Evolutionary conservation across 2,888 invertebrate genomes (phyloP), one percentile per base, ranked within the genome.

Genomic region (Noctua janthe): DNA sequence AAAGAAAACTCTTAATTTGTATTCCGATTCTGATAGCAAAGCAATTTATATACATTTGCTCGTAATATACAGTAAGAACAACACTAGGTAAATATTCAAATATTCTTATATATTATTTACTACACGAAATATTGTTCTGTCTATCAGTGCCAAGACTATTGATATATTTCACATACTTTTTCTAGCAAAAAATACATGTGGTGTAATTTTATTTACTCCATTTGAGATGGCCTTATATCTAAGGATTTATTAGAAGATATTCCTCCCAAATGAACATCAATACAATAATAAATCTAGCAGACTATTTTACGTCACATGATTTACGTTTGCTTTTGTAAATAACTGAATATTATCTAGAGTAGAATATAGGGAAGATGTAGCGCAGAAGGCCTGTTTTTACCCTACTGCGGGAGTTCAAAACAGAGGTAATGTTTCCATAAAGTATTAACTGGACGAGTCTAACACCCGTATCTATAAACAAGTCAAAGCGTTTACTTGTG

Each of bases 221-320:
- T 79, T 80, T 71, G 47, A 35, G 71, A 70, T n/a, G 64, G 15
- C 72, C 69, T 59, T 83, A 64, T 47, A 56, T 67, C 82, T 64
- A 35, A 10, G 66, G 59, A 85, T 84, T 75, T 66, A 74, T 72
- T 69, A 71, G 47, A 74, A 79, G 56, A 47, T 79, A 74, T 43
- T 64, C 51, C 5, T 75, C 56, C 66, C 39, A 83, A 88, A 87
- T 74, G 81, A 86, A 79, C 69, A 86, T 88, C 74, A 87, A 87
- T 87, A 80, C 54, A 29, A 51, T 39, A 64, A 76, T 87, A 84
- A 80, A 78, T 86, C 76, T 71, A 56, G 62, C 13, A 17, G 29
- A 88, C 51, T 85, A 62, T 80, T 76, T 80, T 74, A 74, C 54
- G 71, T 80, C 70, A 87, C 62, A 29, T 88, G 85, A 85, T 85